phyloP scores from a whole-genome alignment of 2,888 invertebrate genomes.

The Calephelis perditalis region DNA sequence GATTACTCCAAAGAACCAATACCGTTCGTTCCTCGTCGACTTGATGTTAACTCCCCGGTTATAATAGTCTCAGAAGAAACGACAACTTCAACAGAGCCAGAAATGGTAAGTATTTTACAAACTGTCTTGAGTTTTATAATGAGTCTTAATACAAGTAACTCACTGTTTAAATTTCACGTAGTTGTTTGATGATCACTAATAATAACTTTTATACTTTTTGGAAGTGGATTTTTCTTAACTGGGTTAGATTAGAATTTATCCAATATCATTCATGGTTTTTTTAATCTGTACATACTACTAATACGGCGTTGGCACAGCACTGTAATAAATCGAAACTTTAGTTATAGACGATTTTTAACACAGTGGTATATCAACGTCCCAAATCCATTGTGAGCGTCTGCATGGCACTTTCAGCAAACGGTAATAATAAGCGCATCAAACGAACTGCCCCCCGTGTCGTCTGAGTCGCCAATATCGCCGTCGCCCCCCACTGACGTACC shows the following conservation, averaged over 20 bases:
- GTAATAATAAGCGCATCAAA: conserved; percentile 70
- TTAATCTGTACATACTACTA: conserved; percentile 52
- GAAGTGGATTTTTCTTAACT: conserved; percentile 51
- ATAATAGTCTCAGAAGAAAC: conserved; percentile 44
- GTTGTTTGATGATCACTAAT: conserved; percentile 37
- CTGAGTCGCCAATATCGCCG: conserved; percentile 44
- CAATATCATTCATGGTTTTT: conserved; percentile 44
- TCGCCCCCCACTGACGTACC: conserved; percentile 37
- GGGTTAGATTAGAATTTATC: conserved; percentile 45
- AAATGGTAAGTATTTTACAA: conserved; percentile 48
- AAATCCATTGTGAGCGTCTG: conserved; percentile 71
- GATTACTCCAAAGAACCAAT: conserved; percentile 43
- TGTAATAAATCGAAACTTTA: neutral
- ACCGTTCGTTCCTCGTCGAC: conserved; percentile 42
- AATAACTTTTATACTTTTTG: conserved; percentile 32
- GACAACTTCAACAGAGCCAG: conserved; percentile 56
- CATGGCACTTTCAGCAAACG: conserved; percentile 77
- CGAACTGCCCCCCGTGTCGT: conserved; percentile 55
- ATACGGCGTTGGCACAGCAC: conserved; percentile 42
- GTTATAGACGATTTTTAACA: neutral
- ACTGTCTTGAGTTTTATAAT: conserved; percentile 13
- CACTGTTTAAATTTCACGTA: conserved; percentile 22
- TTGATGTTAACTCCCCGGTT: conserved; percentile 39
- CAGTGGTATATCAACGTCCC: conserved; percentile 28
- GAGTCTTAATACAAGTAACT: conserved; percentile 20